Conservation (phyloP, 2,888 invertebrate species). For the Scaptomyza polygonia region DNA sequence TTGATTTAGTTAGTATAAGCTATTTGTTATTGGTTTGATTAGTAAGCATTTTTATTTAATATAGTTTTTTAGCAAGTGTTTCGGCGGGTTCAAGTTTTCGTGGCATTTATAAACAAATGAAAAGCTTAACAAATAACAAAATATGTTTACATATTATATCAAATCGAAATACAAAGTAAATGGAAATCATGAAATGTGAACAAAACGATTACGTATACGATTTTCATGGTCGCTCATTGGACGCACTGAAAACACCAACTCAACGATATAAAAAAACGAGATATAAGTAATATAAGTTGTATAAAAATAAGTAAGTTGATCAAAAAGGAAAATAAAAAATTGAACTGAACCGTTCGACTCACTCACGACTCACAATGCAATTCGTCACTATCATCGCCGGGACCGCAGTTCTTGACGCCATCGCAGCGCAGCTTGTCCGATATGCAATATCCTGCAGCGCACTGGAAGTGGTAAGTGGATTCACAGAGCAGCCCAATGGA, state of each 20-base stretch:
- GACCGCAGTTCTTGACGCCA: slow-evolving; percentile 91
- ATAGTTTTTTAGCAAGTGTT: slow-evolving; percentile 79
- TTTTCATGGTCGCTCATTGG: slow-evolving; percentile 48
- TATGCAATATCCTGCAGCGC: slow-evolving; percentile 92
- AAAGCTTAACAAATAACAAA: slow-evolving; percentile 40
- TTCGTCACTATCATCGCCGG: slow-evolving; percentile 85
- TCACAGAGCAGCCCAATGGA: slow-evolving; percentile 84
- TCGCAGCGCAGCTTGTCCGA: slow-evolving; percentile 91
- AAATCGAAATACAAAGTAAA: slow-evolving; percentile 24
- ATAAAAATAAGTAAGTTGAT: slow-evolving; percentile 47
- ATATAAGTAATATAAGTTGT: slow-evolving; percentile 32
- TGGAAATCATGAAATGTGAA: slow-evolving; percentile 29
- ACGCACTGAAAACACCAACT: slow-evolving; percentile 60
- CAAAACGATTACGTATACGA: slow-evolving; percentile 28
- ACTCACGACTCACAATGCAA: slow-evolving; percentile 86
- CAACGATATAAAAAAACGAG: slow-evolving; percentile 31
- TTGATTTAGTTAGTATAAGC: slow-evolving; percentile 40
- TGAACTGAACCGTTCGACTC: slow-evolving; percentile 86
- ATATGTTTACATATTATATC: slow-evolving; percentile 12
- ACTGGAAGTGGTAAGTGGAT: slow-evolving; percentile 89
- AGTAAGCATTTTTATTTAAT: slow-evolving; percentile 47
- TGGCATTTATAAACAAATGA: slow-evolving; percentile 61
- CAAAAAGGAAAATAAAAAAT: slow-evolving; percentile 81
- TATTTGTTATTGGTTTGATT: slow-evolving; percentile 33
- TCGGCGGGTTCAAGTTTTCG: slow-evolving; percentile 85